Percentiles rank a stretch among this genome's conserved stretches.
phyloP scores from a whole-genome alignment of 2,888 invertebrate species.

The Cephonodes hylas region DNA sequence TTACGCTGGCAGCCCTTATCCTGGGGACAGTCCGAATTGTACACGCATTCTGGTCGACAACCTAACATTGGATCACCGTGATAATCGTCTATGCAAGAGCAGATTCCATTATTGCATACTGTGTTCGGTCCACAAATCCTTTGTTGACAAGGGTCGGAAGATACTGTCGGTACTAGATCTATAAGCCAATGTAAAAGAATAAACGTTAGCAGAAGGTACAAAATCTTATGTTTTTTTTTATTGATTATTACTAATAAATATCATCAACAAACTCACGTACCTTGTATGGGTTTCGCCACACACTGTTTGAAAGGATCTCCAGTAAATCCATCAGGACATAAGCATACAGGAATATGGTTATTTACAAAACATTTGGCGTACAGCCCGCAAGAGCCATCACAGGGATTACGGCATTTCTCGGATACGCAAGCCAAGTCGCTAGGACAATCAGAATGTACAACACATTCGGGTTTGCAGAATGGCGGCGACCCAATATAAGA shows the following conservation, averaged over 20 bases:
- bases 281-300: slow-evolving; percentile 73
- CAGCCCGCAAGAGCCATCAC: slow-evolving; percentile 85
- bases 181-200: slow-evolving; percentile 25
- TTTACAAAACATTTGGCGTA: slow-evolving; percentile 85
- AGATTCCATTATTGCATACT: slow-evolving; percentile 78
- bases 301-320: slow-evolving; percentile 88
- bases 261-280: slow-evolving; percentile 31
- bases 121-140: slow-evolving; percentile 85
- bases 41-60: slow-evolving; percentile 86
- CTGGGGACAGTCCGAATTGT: slow-evolving; percentile 84
- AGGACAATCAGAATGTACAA: slow-evolving; percentile 84
- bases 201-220: neutral
- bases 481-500: slow-evolving; percentile 84
- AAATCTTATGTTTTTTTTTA: neutral
- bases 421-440: slow-evolving; percentile 84
- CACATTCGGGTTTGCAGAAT: slow-evolving; percentile 84
- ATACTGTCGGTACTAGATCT: slow-evolving; percentile 40
- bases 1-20: slow-evolving; percentile 84
- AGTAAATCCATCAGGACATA: slow-evolving; percentile 83
- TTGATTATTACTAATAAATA: neutral
- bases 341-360: slow-evolving; percentile 87
- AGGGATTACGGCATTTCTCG: slow-evolving; percentile 86
- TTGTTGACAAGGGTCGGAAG: slow-evolving; percentile 80
- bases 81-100: slow-evolving; percentile 82
- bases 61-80: slow-evolving; percentile 85